Conservation (phyloP, 2,113 vertebrate genomes). For the Leptobrachium leishanense region DNA sequence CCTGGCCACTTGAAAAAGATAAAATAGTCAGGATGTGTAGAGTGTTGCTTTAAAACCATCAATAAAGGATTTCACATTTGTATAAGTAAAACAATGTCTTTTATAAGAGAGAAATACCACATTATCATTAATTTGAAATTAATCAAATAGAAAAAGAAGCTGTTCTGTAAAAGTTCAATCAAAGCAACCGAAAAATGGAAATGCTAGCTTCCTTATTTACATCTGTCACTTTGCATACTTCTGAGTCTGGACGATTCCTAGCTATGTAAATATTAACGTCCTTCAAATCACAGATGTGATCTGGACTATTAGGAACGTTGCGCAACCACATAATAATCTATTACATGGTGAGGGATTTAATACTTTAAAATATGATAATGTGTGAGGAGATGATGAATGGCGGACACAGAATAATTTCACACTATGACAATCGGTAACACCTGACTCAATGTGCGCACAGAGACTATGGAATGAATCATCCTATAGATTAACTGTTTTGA, state of each 20-base stretch:
- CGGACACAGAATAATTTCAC: slow-evolving; percentile 16
- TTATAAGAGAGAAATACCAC: no score
- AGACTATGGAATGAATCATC: slow-evolving; percentile 49
- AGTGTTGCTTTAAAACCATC: no score
- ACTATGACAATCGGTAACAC: background rate
- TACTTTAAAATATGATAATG: background rate
- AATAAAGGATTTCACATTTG: no score
- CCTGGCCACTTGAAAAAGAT: no score
- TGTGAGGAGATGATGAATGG: slow-evolving; percentile 7
- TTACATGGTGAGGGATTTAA: background rate
- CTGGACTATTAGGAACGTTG: background rate
- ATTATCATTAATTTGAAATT: no score
- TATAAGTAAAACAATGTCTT: no score
- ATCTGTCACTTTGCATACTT: slow-evolving; percentile 1
- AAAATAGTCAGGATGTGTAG: no score
- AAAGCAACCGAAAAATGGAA: background rate
- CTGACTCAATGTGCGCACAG: slow-evolving; percentile 24
- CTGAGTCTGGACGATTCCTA: background rate
- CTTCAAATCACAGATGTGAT: background rate
- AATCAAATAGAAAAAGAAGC: no score
- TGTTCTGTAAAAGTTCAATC: background rate
- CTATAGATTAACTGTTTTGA: slow-evolving; percentile 44
- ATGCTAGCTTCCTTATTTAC: background rate
- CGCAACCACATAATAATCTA: slow-evolving; percentile 11
- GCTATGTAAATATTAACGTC: background rate